These are phyloP conservation scores for Phylloscopus whistleri DNA, from an alignment of 2,113 vertebrate genomes.

Conservation along the genomic window DNA sequence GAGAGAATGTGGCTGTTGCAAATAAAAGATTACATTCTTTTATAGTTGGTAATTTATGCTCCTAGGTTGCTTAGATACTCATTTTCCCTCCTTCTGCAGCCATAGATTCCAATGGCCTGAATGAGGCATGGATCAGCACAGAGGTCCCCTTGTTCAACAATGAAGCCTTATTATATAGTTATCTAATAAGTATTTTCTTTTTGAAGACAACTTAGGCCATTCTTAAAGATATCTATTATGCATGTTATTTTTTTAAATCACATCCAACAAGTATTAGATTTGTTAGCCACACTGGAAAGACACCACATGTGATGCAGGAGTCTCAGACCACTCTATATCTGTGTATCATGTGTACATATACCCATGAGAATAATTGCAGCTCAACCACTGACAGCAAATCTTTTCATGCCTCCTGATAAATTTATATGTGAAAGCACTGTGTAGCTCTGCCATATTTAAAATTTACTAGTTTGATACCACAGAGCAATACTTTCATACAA, in stretches of 20 bases:
- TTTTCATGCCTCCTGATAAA: background rate
- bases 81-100: background rate
- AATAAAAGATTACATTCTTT: background rate
- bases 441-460: background rate
- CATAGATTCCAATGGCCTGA: background rate
- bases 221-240: background rate
- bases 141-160: background rate
- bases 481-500: background rate
- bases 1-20: background rate
- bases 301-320: background rate
- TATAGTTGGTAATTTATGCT: background rate
- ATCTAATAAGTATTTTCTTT: background rate
- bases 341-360: background rate
- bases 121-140: background rate
- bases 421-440: background rate
- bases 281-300: conserved; percentile 50
- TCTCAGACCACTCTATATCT: background rate
- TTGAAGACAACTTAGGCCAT: background rate
- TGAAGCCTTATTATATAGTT: background rate
- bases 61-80: background rate
- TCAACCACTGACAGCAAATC: background rate
- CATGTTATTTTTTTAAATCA: background rate
- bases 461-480: background rate
- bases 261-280: background rate
- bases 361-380: background rate